Conservation (phyloP, 2,113 vertebrate genomes). For the Chloebia gouldiae region DNA sequence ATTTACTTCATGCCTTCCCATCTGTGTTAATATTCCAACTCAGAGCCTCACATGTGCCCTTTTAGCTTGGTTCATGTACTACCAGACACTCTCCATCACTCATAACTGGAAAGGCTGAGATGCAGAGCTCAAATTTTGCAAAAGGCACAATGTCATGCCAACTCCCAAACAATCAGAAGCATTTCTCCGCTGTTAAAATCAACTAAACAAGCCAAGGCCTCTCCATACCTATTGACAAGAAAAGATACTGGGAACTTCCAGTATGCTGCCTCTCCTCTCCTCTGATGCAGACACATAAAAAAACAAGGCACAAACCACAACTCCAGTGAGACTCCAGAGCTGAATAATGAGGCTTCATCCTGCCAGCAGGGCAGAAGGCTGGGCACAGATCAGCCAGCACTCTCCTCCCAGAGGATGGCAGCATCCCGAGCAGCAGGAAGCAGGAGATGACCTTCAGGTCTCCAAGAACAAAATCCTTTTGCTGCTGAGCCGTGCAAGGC, state of each 20-base stretch:
- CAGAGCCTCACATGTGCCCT: rapidly evolving
- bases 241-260: neutral
- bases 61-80: rapidly evolving
- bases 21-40: neutral
- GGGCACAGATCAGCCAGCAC: neutral
- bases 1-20: no score
- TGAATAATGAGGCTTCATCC: neutral
- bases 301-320: neutral
- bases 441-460: neutral
- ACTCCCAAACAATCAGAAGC: neutral
- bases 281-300: neutral
- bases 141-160: neutral
- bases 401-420: neutral
- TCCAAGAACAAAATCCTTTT: neutral
- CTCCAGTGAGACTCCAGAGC: neutral
- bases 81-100: neutral
- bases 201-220: neutral
- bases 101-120: neutral
- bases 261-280: neutral
- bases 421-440: rapidly evolving
- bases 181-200: neutral
- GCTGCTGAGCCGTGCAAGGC: neutral
- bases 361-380: neutral
- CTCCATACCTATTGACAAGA: neutral
- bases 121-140: neutral